Conservation (phyloP, 2,797 vertebrate genomes). For the Phataginus tetradactyla region DNA sequence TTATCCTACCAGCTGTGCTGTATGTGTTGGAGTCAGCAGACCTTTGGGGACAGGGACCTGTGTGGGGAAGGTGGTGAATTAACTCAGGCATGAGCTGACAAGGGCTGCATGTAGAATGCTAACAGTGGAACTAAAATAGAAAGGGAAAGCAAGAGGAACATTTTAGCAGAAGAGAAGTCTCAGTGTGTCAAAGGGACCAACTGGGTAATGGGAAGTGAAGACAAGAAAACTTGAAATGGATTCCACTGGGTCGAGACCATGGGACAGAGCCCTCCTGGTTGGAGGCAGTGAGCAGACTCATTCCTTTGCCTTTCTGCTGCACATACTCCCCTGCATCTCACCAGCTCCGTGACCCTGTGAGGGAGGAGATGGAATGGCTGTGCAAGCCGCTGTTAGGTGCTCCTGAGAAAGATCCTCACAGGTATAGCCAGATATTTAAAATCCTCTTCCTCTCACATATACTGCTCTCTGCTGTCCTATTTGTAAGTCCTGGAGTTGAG, state of each 20-base stretch:
- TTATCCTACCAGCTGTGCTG: neutral
- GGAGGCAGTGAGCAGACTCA: neutral
- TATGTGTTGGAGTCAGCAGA: conserved; percentile 10
- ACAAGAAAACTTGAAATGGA: neutral
- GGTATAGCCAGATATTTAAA: neutral
- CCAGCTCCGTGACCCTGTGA: neutral
- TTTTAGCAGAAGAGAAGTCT: conserved; percentile 1
- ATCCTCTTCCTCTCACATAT: neutral
- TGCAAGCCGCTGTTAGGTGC: neutral
- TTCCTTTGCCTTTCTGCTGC: neutral
- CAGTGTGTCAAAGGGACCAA: neutral
- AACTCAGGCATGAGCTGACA: conserved; percentile 53
- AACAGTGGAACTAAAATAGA: neutral
- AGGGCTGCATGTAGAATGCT: neutral
- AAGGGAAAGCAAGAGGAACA: conserved; percentile 39
- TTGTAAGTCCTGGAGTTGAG: neutral
- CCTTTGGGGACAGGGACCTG: conserved; percentile 38
- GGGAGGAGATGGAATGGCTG: neutral
- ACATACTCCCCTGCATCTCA: neutral
- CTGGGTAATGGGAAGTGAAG: conserved; percentile 41
- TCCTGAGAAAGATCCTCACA: neutral
- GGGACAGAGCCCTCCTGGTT: neutral
- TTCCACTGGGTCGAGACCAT: neutral
- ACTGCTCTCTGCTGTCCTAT: neutral
- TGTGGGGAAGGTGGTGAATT: conserved; percentile 42